These are phyloP conservation scores for Pseudococcus longispinus DNA, from an alignment of 2,888 invertebrate species.

Conservation along the genomic window DNA sequence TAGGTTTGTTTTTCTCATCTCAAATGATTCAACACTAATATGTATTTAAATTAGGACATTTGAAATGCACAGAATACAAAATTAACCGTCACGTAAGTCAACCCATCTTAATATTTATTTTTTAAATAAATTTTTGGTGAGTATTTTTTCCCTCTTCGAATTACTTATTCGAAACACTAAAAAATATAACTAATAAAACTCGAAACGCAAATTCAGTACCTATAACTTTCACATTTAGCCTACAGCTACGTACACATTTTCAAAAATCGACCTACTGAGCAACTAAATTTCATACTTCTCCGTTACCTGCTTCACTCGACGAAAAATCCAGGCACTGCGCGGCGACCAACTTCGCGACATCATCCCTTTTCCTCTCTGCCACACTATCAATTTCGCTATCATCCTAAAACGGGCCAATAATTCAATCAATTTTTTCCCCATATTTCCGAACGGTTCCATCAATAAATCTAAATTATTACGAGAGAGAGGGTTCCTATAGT, in stretches of 20 bases:
- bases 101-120: too few species aligned
- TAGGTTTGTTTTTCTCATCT: neutral
- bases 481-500: neutral
- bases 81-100: neutral
- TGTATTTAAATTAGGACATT: neutral
- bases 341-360: slow-evolving; percentile 16
- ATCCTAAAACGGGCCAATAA: neutral
- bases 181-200: neutral
- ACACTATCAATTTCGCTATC: neutral
- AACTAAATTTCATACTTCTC: neutral
- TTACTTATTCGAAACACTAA: neutral
- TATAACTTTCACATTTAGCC: neutral
- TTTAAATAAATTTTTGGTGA: neutral
- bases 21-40: neutral
- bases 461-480: slow-evolving; percentile 14
- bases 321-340: neutral
- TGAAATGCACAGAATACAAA: too few species aligned
- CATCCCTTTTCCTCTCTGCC: too few species aligned
- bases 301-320: neutral
- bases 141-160: neutral
- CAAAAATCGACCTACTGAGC: neutral
- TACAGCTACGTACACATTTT: neutral
- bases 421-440: slow-evolving; percentile 19
- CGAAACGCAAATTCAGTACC: neutral
- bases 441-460: slow-evolving; percentile 6